Percentiles rank a stretch among this genome's conserved stretches.
Evolutionary conservation across 1,140 invertebrate genomes (phyloP).

Genomic region (Matsumurasca onukii): DNA sequence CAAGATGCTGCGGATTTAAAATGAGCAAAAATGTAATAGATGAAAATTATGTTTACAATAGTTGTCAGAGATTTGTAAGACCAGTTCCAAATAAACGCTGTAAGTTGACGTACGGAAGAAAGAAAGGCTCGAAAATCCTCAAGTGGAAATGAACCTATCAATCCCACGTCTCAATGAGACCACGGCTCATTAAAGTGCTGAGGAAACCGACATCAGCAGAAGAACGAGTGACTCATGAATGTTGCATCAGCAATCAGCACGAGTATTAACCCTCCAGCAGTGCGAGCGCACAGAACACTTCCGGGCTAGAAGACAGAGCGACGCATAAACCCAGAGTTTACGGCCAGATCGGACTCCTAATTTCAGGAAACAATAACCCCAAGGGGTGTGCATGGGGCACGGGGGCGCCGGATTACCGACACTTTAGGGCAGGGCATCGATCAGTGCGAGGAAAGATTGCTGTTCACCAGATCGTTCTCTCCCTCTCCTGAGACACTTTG

Average conservation of each 20-base stretch:
- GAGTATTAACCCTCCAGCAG: background rate
- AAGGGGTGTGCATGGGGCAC: background rate
- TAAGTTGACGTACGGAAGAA: no score
- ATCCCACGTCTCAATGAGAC: no score
- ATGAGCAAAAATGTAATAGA: no score
- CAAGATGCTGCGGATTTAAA: no score
- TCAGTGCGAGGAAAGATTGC: background rate
- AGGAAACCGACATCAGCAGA: no score
- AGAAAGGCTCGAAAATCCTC: no score
- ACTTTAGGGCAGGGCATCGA: background rate
- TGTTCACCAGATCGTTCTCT: background rate
- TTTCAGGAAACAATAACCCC: background rate
- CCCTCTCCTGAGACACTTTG: background rate
- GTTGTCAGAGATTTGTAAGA: no score
- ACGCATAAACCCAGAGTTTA: background rate
- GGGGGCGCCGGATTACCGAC: background rate
- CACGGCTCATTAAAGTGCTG: no score
- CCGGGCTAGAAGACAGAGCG: background rate
- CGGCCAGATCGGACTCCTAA: background rate
- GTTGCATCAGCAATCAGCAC: background rate
- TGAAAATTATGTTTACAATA: no score
- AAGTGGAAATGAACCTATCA: no score
- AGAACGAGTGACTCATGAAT: background rate
- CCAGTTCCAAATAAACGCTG: no score
- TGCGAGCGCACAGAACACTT: background rate